Evolutionary conservation across 2,113 vertebrate genomes (phyloP).

Genomic region (Myotis brandtii): DNA sequence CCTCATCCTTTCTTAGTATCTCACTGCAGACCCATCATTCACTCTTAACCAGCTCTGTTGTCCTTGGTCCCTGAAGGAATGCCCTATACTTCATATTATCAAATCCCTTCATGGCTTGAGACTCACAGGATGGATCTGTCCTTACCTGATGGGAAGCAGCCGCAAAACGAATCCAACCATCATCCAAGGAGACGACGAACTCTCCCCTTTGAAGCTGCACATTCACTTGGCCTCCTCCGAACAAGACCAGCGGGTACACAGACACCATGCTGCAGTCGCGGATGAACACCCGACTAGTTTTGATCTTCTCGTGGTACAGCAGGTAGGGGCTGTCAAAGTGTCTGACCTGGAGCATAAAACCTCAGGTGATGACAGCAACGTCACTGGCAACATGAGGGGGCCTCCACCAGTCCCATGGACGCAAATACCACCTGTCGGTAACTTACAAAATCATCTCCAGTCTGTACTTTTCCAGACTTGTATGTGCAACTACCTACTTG

Average conservation of each 20-base stretch:
- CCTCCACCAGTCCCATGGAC: not conserved
- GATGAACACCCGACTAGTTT: conserved; percentile 96
- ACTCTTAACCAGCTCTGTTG: not conserved
- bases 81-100: not conserved
- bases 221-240: conserved; percentile 94
- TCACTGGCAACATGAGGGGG: not conserved
- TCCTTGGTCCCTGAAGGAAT: not conserved
- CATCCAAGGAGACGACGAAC: conserved; percentile 94
- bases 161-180: conserved; percentile 96
- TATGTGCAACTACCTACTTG: not conserved
- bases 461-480: not conserved
- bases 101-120: not conserved
- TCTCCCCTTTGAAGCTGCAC: conserved; percentile 91
- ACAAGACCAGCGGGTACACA: conserved; percentile 94
- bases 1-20: not conserved
- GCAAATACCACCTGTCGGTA: not conserved
- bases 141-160: conserved; percentile 95
- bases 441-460: not conserved
- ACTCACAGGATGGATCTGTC: not conserved
- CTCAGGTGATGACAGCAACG: conserved; percentile 2
- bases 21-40: not conserved
- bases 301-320: conserved; percentile 98
- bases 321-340: conserved; percentile 96
- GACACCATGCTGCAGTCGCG: conserved; percentile 99
- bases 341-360: conserved; percentile 87